phyloP scores from a whole-genome alignment of 2,888 invertebrate genomes.

The Ophion costatus region DNA sequence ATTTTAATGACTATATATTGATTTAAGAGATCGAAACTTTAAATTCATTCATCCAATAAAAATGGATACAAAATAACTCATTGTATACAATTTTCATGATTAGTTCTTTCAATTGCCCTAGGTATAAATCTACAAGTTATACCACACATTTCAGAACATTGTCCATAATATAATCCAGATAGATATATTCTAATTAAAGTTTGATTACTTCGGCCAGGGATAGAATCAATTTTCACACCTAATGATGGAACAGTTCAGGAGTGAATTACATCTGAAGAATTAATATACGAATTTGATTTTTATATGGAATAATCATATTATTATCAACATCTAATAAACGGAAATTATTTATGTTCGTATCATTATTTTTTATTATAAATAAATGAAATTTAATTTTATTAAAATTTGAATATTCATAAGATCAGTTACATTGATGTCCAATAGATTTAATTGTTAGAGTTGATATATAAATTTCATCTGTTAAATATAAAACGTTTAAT shows the following conservation, averaged over 20 bases:
- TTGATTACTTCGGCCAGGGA: conserved; percentile 89
- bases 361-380: no score
- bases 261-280: conserved; percentile 88
- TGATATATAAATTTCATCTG: conserved; percentile 87
- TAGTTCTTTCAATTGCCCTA: conserved; percentile 87
- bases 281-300: conserved; percentile 87
- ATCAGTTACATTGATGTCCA: no score
- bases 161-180: conserved; percentile 88
- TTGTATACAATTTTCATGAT: conserved; percentile 79
- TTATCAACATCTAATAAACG: conserved; percentile 89
- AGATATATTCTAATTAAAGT: conserved; percentile 84
- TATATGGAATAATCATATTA: conserved; percentile 86
- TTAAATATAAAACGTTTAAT: conserved; percentile 86
- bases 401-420: no score
- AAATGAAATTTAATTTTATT: no score
- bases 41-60: conserved; percentile 88
- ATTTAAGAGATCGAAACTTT: conserved; percentile 84
- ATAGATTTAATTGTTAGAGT: no score
- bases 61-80: conserved; percentile 80
- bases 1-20: no score
- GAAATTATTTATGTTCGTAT: no score
- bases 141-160: no score
- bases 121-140: conserved; percentile 93
- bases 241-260: conserved; percentile 86
- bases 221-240: conserved; percentile 53